Conservation (phyloP, 92 coral and sea anemone genomes). For the Galaxea fascicularis region DNA sequence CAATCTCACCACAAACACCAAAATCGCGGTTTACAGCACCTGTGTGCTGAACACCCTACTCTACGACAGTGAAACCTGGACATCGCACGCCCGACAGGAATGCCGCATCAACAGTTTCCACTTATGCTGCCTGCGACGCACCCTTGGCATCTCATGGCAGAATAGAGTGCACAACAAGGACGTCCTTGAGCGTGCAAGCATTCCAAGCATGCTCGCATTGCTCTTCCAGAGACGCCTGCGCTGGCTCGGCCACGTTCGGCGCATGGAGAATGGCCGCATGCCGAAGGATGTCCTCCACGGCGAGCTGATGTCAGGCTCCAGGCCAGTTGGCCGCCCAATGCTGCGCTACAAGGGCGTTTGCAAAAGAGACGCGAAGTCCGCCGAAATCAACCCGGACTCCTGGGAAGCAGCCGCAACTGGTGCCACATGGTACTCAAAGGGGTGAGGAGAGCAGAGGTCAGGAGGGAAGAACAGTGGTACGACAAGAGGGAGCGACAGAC, state of each 20-base stretch:
- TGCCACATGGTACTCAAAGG: no score
- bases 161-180: constrained; percentile 6
- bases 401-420: no score
- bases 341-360: no score
- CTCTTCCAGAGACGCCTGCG: constrained; percentile 42
- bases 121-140: background rate
- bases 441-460: no score
- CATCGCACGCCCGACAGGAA: background rate
- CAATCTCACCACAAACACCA: constrained; percentile 12
- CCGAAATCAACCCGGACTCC: no score
- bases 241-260: constrained; percentile 55
- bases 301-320: constrained; percentile 23
- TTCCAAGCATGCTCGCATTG: constrained; percentile 41
- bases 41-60: constrained; percentile 52
- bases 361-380: no score
- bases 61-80: constrained; percentile 17
- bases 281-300: constrained; percentile 43
- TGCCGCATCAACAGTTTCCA: constrained; percentile 16
- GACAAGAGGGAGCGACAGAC: no score
- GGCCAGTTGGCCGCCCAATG: background rate
- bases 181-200: constrained; percentile 13
- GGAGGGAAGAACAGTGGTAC: no score
- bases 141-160: background rate
- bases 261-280: constrained; percentile 48
- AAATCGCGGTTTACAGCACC: constrained; percentile 38